A percentile compares a stretch with the other conserved stretches of the same genome.
Conservation (phyloP, 2,888 invertebrate species). For the Ryuthela nishihirai region DNA sequence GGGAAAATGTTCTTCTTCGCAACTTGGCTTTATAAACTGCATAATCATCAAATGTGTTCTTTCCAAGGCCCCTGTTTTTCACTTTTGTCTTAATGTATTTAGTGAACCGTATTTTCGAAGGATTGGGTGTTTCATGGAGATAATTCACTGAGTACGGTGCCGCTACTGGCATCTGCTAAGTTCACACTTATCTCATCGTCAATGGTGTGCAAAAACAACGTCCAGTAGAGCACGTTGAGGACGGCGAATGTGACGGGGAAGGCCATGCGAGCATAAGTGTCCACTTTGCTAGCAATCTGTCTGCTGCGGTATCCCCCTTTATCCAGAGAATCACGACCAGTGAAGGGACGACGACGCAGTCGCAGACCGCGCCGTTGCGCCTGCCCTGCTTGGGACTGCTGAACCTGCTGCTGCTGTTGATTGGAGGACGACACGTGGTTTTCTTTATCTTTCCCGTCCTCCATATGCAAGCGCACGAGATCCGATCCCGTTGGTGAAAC, state of each 20-base stretch:
- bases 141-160: no score
- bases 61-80: no score
- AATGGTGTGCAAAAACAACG: constrained; percentile 59
- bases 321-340: constrained; percentile 18
- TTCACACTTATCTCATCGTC: constrained; percentile 27
- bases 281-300: constrained; percentile 55
- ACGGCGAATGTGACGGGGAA: constrained; percentile 76
- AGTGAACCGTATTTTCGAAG: no score
- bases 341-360: constrained; percentile 12
- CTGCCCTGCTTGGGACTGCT: constrained; percentile 13
- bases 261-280: constrained; percentile 42
- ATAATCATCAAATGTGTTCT: no score
- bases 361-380: no score
- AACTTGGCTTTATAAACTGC: no score
- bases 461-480: no score
- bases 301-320: constrained; percentile 22
- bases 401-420: constrained; percentile 17
- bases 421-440: neutral
- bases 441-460: no score
- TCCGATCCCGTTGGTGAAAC: constrained; percentile 4
- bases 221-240: constrained; percentile 85
- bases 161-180: no score
- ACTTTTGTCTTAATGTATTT: no score
- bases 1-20: no score
- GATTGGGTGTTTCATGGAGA: no score